Base-by-base conservation (phyloP, 2,888 invertebrate species). In the Nematopogon swammerdamellus region DNA sequence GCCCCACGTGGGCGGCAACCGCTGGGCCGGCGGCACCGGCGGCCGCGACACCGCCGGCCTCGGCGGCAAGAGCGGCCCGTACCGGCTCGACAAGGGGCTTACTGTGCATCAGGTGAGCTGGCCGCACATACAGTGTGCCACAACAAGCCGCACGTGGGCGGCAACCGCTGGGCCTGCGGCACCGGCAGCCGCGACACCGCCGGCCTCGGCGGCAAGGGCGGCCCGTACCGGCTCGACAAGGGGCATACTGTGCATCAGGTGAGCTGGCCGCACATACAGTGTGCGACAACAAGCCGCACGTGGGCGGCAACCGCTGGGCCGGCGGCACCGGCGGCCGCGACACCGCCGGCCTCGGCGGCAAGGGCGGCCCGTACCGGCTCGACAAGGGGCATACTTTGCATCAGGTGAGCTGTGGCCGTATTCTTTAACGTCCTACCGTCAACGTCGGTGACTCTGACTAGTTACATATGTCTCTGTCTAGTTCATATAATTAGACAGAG, bases 241-340 rank as follows among this genome's bases (percentile, higher is more conserved):
- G 97, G 97, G 0, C 95, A 98, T 59, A 86, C 89, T 53, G 96
- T 97, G 1, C 91, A 94, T 67, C 97, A 98, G 79, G 86, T 83
- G 58, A 64, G 72, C 25, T 10, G n/a, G n/a, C n/a, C n/a, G n/a
- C n/a, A n/a, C n/a, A n/a, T n/a, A n/a, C n/a, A n/a, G n/a, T n/a
- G n/a, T n/a, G n/a, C 0, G 88, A 91, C 14, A 92, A 93, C 62
- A 86, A 91, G 45, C 96, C 97, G 0, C 97, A 98, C 70, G 94
- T 96, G 44, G 97, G 97, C 25, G 97, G 97, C 1, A 95, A 95
- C 65, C 94, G 91, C 0, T 98, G 97, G 97, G 96, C 97, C 46
- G 96, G 97, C 25, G 97, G 97, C 48, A 92, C 89, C 10, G 96
- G 95, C 30, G 96, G 95, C 18, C 80, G 95, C 50, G 95, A 96